A percentile compares a stretch with the other conserved stretches of the same genome.
Conservation (phyloP, 53 echinoderm and acorn worm genomes). For the Mesocentrotus franciscanus region DNA sequence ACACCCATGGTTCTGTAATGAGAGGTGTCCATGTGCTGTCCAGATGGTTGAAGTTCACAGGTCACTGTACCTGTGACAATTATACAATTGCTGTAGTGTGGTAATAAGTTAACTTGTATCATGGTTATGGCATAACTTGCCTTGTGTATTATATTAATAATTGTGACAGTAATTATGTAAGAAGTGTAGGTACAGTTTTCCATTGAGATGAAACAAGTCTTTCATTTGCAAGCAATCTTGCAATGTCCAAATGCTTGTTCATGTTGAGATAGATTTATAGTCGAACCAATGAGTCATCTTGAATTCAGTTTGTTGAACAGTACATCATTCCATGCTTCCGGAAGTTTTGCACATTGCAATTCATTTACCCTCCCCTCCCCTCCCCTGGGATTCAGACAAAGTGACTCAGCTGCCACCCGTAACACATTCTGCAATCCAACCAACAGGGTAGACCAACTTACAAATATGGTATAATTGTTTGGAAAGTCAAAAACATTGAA, state of each 20-base stretch:
- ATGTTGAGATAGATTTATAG: neutral
- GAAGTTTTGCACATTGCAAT: neutral
- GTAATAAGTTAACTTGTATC: too few species aligned
- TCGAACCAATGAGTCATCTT: neutral
- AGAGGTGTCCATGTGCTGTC: constrained; percentile 7
- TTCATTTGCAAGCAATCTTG: neutral
- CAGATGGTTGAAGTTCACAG: constrained; percentile 16
- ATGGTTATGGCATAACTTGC: too few species aligned
- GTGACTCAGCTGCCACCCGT: neutral
- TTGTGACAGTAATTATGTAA: too few species aligned
- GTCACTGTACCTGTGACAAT: neutral
- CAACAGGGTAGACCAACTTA: neutral
- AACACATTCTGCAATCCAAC: neutral
- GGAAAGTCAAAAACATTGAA: neutral
- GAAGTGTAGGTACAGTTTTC: neutral
- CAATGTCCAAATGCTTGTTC: neutral
- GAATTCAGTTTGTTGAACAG: neutral
- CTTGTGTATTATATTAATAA: too few species aligned
- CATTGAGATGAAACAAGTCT: neutral
- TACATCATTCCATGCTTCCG: neutral
- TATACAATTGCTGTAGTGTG: neutral
- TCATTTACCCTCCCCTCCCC: too few species aligned
- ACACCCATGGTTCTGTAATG: neutral
- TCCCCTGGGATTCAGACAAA: neutral
- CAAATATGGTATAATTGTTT: neutral